Conservation (phyloP, 1,140 invertebrate genomes). For the Drosophila virilis region DNA sequence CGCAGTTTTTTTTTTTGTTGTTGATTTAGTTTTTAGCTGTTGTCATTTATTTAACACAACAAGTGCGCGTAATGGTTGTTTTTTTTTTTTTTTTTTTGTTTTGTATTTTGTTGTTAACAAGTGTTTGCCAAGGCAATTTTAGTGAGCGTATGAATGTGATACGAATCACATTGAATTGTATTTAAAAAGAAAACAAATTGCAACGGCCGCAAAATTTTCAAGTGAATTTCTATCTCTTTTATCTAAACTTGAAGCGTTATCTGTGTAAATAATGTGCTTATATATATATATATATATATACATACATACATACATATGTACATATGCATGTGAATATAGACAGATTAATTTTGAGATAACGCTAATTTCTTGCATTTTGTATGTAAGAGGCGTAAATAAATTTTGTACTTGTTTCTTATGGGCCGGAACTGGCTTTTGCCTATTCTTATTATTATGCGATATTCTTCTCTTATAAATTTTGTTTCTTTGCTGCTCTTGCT, state of each 20-base stretch:
- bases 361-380: conserved; percentile 23
- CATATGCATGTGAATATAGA: background rate
- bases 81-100: conserved; percentile 8
- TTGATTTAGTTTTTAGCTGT: conserved; percentile 39
- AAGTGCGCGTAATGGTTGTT: conserved; percentile 38
- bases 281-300: background rate
- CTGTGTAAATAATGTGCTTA: background rate
- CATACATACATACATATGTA: no score
- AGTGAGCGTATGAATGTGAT: conserved; percentile 6
- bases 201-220: background rate
- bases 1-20: conserved; percentile 25
- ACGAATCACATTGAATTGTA: background rate
- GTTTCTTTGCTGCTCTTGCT: conserved; percentile 10
- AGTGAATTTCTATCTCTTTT: conserved; percentile 3
- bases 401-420: conserved; percentile 9
- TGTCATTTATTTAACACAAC: conserved; percentile 45
- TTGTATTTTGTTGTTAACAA: conserved; percentile 28
- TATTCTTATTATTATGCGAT: conserved; percentile 1
- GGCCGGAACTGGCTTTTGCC: background rate
- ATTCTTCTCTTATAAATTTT: background rate
- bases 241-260: conserved; percentile 12
- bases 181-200: background rate
- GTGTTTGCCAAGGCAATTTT: conserved; percentile 15
- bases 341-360: conserved; percentile 64
- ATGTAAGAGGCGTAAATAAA: conserved; percentile 30